A percentile compares a stretch with the other conserved stretches of the same genome.
phyloP scores from a whole-genome alignment of 2,797 vertebrate genomes.

The Paramormyrops hopkinsi region DNA sequence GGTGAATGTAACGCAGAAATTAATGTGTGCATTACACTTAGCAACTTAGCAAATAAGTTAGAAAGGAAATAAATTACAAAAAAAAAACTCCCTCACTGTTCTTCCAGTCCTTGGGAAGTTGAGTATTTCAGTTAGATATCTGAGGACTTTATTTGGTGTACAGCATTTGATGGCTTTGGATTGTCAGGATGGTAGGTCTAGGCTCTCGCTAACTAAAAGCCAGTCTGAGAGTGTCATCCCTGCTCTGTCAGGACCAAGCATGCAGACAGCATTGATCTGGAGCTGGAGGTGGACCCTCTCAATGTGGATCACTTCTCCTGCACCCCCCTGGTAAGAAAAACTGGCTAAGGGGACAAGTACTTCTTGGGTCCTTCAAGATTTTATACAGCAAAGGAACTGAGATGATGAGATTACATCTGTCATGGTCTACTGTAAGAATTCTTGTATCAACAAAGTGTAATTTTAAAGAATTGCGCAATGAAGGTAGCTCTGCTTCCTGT shows the following conservation, averaged over 20 bases:
- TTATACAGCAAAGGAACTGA: background rate
- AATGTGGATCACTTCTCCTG: constrained; percentile 99
- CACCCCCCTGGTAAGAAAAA: constrained; percentile 84
- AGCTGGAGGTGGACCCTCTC: constrained; percentile 94
- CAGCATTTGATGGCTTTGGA: background rate
- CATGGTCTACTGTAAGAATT: background rate
- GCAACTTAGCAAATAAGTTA: background rate
- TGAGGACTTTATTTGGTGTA: background rate
- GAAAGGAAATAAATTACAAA: background rate
- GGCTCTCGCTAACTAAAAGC: background rate
- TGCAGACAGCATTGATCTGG: constrained; percentile 93
- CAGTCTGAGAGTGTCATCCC: background rate
- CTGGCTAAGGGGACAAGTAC: background rate
- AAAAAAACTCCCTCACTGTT: background rate
- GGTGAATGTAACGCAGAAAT: background rate
- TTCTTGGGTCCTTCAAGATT: background rate
- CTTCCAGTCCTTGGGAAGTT: background rate
- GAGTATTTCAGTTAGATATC: background rate
- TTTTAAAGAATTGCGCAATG: background rate
- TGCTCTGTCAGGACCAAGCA: constrained; percentile 77
- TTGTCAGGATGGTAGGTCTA: background rate
- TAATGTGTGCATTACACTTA: background rate
- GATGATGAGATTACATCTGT: background rate
- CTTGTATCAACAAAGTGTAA: background rate
- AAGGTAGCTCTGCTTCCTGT: background rate